Evolutionary conservation across 2,113 vertebrate genomes (phyloP).

Genomic region (Eonycteris spelaea): DNA sequence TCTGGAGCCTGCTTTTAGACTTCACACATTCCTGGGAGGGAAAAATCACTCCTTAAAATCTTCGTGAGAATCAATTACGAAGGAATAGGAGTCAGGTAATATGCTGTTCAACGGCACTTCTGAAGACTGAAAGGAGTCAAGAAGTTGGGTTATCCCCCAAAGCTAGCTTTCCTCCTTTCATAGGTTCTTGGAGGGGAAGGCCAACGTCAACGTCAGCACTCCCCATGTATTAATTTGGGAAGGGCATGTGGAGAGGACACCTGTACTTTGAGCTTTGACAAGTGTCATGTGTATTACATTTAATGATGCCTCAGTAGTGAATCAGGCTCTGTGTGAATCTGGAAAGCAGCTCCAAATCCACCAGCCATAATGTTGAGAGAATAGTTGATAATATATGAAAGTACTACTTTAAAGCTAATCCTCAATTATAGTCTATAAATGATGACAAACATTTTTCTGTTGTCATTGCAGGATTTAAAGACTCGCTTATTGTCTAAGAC

Average conservation of each 20-base stretch:
- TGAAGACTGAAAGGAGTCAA: not conserved
- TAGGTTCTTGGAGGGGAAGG: not conserved
- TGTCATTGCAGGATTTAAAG: conserved; percentile 53
- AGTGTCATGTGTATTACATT: not conserved
- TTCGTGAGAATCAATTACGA: not conserved
- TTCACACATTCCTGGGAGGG: not conserved
- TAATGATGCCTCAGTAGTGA: not conserved
- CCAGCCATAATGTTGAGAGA: not conserved
- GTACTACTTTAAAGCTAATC: conserved; percentile 57
- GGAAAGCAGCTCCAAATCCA: not conserved
- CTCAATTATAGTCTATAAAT: conserved; percentile 46
- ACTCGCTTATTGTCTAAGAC: not conserved
- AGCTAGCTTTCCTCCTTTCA: not conserved
- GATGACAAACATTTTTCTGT: conserved; percentile 51
- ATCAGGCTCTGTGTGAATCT: not conserved
- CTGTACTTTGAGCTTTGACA: not conserved
- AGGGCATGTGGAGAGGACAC: not conserved
- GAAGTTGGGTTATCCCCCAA: not conserved
- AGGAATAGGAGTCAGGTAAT: not conserved
- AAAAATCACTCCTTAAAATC: not conserved
- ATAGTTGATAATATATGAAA: conserved; percentile 24
- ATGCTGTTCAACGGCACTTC: not conserved
- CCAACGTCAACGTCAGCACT: not conserved
- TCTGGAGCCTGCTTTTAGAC: not conserved
- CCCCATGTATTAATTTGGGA: not conserved